phyloP scores from a whole-genome alignment of 2,888 invertebrate genomes.

The Amphipyra berbera region DNA sequence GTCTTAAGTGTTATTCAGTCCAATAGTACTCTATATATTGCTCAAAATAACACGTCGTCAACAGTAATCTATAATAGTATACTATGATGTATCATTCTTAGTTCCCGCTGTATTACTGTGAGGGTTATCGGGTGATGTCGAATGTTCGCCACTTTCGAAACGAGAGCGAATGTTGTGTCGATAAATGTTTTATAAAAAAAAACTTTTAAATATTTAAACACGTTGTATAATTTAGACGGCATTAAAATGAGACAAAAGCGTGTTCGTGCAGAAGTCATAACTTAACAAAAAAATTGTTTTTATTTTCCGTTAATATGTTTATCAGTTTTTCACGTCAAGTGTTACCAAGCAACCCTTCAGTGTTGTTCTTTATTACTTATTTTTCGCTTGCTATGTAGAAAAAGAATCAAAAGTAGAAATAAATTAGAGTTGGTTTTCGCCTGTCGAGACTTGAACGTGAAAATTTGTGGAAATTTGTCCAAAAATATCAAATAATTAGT shows the following conservation, averaged over 20 bases:
- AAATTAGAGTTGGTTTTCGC: neutral
- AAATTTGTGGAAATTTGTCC: too few species aligned
- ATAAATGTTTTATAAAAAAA: too few species aligned
- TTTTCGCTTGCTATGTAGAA: too few species aligned
- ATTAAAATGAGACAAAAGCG: too few species aligned
- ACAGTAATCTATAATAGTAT: constrained; percentile 62
- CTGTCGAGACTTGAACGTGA: neutral
- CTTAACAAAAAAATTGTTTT: too few species aligned
- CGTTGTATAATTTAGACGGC: too few species aligned
- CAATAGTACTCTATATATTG: constrained; percentile 32
- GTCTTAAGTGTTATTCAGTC: constrained; percentile 27
- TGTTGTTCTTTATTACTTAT: too few species aligned
- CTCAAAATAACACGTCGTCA: constrained; percentile 66
- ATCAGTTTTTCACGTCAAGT: constrained; percentile 1
- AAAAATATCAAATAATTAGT: too few species aligned
- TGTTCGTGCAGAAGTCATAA: too few species aligned
- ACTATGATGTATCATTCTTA: constrained; percentile 69
- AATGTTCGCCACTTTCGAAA: constrained; percentile 25
- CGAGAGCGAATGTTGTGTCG: neutral
- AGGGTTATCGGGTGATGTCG: constrained; percentile 35
- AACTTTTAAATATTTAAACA: too few species aligned
- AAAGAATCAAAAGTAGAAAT: too few species aligned
- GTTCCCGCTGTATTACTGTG: constrained; percentile 62
- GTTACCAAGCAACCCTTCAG: too few species aligned
- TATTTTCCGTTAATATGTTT: neutral